Base-by-base conservation (phyloP, 1,140 invertebrate genomes). In the Acromyrmex charruanus region DNA sequence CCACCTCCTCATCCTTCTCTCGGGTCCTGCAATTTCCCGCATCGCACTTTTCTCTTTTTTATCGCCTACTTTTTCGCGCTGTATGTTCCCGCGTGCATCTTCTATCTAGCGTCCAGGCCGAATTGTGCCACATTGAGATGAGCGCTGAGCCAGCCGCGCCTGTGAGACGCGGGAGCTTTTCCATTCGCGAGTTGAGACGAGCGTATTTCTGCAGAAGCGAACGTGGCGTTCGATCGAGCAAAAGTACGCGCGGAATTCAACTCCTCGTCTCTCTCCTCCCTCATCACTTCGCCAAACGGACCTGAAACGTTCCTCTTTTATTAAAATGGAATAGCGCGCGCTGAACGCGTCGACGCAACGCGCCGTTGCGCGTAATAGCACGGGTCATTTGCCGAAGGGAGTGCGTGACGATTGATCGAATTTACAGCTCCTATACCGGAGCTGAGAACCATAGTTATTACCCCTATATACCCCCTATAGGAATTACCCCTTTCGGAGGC, bases 21-120 rank as follows among this genome's bases (percentile, higher is more conserved):
- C 25, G 55, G 55, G 28, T 28, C 59, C 63, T 77, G 75, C 88
- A 85, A 90, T 90, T 90, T 89, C 88, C 75, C 69, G 89, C 88
- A 85, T 84, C 85, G 68, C 75, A 28, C 59, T 79, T 18, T 28
- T 79, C n/a, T 39, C 35, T 84, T 84, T 61, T 84, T 84, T 61
- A 84, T 74, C 55, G 80, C 44, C 39, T 74, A 84, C 69, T 84
- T 84, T 84, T 61, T 74, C 68, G 80, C 80, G 65, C 63, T 49
- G 61, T 49, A 49, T 63, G 28, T 80, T 80, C 1, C 31, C 79
- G 35, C 79, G n/a, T 39, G 63, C 66, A 81, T 58, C 65, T 65
- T 10, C 63, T 28, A 25, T 10, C 63, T 28, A 12, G n/a, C 77
- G 65, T 80, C 65, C 31, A 74, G 14, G 68, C 55, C 39, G 69